Base-by-base conservation (phyloP, 1,140 invertebrate genomes). In the Anthonomus grandis region DNA sequence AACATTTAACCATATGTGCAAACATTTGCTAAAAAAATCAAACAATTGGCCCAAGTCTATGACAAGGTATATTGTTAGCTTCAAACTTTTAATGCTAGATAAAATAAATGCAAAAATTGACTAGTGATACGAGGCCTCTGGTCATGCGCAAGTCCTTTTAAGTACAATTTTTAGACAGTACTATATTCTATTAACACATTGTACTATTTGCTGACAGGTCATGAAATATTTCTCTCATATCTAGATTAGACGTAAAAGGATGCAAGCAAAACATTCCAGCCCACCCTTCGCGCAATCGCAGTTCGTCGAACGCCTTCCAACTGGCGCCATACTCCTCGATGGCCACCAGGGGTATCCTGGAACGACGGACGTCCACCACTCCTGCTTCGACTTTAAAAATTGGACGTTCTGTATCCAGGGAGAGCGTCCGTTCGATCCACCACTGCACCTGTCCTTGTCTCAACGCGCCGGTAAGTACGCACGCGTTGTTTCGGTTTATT, bases 321-420 rank as follows among this genome's bases (percentile, higher is more conserved):
- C 70, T 78, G 72, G 77, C 79, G 31, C 72, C 63, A 31, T 48
- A 48, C 22, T 71, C 75, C 39, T 70, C 74, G 41, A 23, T 55
- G 15, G 68, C 65, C 25, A 69, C 82, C 76, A 49, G 75, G 57
- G 62, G 68, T 66, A 55, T 82, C 77, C 66, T 77, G 78, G 86
- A 87, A 67, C 77, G 86, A 55, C 79, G 86, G 52, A 86, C 86
- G 39, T 88, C 86, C 2, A 83, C 86, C 15, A 86, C 86, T 51
- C 86, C 87, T n/a, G 80, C 85, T 34, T 87, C 86, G 19, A 82
- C 83, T 42, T 64, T 87, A 48, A 79, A 87, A 70, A 78, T 88
- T 74, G 84, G 85, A 69, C 81, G 86, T 59, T 89, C 86, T 67
- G 81, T 86, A 37, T 89, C 86, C 51, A 78, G 85, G 68, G 85